A percentile compares a stretch with the other conserved stretches of the same genome.
These are phyloP conservation scores for Megathymus violae DNA, from an alignment of 1,140 invertebrate species.

Conservation along the genomic window DNA sequence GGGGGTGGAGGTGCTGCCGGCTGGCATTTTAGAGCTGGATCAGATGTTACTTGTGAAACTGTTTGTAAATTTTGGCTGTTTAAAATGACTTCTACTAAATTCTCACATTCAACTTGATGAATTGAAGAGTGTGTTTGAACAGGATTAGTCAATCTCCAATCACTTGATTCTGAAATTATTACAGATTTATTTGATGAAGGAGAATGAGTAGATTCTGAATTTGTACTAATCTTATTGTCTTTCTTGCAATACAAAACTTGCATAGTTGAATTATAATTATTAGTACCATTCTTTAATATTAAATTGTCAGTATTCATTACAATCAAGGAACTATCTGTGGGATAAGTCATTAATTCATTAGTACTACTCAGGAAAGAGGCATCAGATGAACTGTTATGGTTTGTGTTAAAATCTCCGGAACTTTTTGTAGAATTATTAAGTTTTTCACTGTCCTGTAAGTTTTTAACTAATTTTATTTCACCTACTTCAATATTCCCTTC, in stretches of 20 bases:
- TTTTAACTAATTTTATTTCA: conserved; percentile 30
- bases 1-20: conserved; percentile 72
- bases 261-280: conserved; percentile 33
- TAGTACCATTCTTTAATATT: conserved; percentile 25
- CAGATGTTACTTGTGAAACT: conserved; percentile 9
- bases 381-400: conserved; percentile 63
- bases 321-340: conserved; percentile 41
- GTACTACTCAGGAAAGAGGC: conserved; percentile 66
- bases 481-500: conserved; percentile 45
- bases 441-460: conserved; percentile 32
- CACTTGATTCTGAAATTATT: conserved; percentile 3
- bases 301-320: conserved; percentile 2
- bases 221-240: conserved; percentile 37
- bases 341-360: conserved; percentile 48
- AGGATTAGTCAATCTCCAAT: not conserved
- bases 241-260: conserved; percentile 48
- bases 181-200: conserved; percentile 26
- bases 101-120: not conserved
- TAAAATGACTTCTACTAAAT: not conserved
- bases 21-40: conserved; percentile 11
- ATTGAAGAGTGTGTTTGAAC: not conserved
- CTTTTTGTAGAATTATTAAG: conserved; percentile 32
- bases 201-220: conserved; percentile 25
- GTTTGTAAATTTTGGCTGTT: conserved; percentile 2
- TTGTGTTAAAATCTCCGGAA: conserved; percentile 37